Evolutionary conservation across 2,797 vertebrate genomes (phyloP), one percentile per base, ranked within the genome.

Genomic region (Vultur gryphus): DNA sequence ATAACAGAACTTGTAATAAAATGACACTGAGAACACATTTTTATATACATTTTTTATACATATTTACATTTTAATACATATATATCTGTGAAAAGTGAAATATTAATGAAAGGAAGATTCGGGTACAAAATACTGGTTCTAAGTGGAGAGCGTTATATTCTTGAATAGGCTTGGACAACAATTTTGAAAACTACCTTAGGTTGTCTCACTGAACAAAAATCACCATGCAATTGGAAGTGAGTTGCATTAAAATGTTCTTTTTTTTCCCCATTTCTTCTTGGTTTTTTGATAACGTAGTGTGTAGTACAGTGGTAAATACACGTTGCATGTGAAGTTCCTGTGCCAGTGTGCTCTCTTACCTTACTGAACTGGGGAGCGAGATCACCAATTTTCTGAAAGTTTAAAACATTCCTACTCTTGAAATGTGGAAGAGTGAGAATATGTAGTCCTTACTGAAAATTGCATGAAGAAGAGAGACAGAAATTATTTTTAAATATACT

Each of bases 321-420:
- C 0, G 1, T n/a, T 69, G 12, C 23, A 4, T 0, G 0, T 52
- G 17, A 35, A 59, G n/a, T 21, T 71, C 16, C 43, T 19, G 4
- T 67, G 31, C 75, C 48, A 12, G 5, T 14, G 16, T 49, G 21
- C 26, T 51, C 29, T 57, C 20, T 28, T 31, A 52, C 46, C 29
- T 39, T 44, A 24, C 3, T 55, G 37, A 93, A 25, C 19, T 8
- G 6, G 6, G 12, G 11, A 37, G 14, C 0, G 2, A 89, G 49
- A n/a, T 18, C 5, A 2, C 21, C 10, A 7, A 1, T 54, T 81
- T 61, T 71, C 16, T 64, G 23, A 41, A 73, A 52, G 26, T 26
- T 49, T 25, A 20, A 57, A 75, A 28, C 18, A 23, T 4, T 59
- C 5, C 25, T 64, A 1, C 6, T 65, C 39, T 51, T 44, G 37